Evolutionary conservation across 53 echinoderm and acorn worm species (phyloP).

Genomic region (Paelopatides confundens): DNA sequence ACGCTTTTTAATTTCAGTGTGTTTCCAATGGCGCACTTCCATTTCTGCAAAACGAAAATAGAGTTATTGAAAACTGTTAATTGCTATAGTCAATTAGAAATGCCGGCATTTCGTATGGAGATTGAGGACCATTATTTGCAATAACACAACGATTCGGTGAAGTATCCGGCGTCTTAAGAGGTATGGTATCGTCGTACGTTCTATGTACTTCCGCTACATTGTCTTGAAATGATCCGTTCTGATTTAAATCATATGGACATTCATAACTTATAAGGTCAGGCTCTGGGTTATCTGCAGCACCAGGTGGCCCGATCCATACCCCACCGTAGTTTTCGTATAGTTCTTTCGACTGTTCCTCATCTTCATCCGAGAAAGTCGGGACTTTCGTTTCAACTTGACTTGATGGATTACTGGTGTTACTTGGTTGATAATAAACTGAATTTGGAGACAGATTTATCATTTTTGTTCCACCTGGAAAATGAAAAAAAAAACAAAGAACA

Average conservation of each 20-base stretch:
- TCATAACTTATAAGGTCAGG: background rate
- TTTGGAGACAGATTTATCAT: conserved; percentile 10
- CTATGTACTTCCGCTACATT: conserved; percentile 80
- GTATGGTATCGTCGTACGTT: conserved; percentile 69
- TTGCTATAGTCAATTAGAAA: conserved; percentile 20
- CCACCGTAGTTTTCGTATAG: conserved; percentile 83
- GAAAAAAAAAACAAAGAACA: background rate
- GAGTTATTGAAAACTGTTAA: background rate
- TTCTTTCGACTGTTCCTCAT: conserved; percentile 41
- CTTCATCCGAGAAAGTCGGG: conserved; percentile 49
- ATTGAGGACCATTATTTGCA: conserved; percentile 13
- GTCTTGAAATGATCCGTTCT: background rate
- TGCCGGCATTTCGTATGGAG: conserved; percentile 31
- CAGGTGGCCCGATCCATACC: conserved; percentile 85
- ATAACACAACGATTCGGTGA: conserved; percentile 2
- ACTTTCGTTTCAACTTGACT: conserved; percentile 55
- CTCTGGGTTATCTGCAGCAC: conserved; percentile 35
- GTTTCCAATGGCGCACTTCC: too few species aligned
- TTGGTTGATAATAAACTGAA: conserved; percentile 42
- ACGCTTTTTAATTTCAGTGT: too few species aligned
- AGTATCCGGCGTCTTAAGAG: conserved; percentile 4
- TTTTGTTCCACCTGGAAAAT: conserved; percentile 7
- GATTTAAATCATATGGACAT: conserved; percentile 28
- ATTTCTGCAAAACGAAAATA: too few species aligned
- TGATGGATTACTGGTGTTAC: conserved; percentile 34